Conservation (phyloP, 2,888 invertebrate genomes). For the Drosophila multiciliata region DNA sequence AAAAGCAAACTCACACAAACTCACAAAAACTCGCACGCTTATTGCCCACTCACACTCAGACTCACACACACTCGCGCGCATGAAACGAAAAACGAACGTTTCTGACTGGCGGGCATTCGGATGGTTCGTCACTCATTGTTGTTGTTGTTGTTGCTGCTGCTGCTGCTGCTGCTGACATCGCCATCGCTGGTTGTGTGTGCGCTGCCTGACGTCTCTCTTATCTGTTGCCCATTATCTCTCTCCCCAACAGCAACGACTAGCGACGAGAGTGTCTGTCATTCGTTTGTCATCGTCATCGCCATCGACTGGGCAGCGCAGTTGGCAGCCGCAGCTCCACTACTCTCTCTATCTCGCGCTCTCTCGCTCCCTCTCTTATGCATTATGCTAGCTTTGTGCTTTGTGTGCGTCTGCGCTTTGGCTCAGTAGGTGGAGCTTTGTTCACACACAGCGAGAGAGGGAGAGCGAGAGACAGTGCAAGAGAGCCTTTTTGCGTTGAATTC, state of each 20-base stretch:
- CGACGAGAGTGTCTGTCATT: conserved; percentile 79
- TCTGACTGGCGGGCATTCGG: conserved; percentile 83
- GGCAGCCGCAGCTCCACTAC: conserved; percentile 49
- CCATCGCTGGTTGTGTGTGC: conserved; percentile 57
- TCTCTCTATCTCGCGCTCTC: conserved; percentile 49
- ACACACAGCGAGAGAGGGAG: conserved; percentile 3
- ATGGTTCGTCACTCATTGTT: conserved; percentile 37
- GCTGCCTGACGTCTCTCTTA: conserved; percentile 82
- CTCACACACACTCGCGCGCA: conserved; percentile 52
- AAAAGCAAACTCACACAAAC: conserved; percentile 7
- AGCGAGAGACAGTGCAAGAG: conserved; percentile 1
- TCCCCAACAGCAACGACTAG: conserved; percentile 44
- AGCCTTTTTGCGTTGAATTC: conserved; percentile 31
- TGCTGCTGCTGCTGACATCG: conserved; percentile 54
- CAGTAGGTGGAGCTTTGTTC: conserved; percentile 76
- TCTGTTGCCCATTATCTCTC: conserved; percentile 84
- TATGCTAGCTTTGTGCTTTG: conserved; percentile 35
- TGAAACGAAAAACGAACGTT: conserved; percentile 68
- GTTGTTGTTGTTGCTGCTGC: conserved; percentile 25
- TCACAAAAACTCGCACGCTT: conserved; percentile 13
- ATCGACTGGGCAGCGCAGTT: conserved; percentile 52
- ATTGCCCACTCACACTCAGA: conserved; percentile 47
- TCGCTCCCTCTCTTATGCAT: conserved; percentile 42
- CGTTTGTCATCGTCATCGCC: conserved; percentile 78
- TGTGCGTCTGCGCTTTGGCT: conserved; percentile 59